Evolutionary conservation across 2,797 vertebrate genomes (phyloP).

Genomic region (Catharus ustulatus): DNA sequence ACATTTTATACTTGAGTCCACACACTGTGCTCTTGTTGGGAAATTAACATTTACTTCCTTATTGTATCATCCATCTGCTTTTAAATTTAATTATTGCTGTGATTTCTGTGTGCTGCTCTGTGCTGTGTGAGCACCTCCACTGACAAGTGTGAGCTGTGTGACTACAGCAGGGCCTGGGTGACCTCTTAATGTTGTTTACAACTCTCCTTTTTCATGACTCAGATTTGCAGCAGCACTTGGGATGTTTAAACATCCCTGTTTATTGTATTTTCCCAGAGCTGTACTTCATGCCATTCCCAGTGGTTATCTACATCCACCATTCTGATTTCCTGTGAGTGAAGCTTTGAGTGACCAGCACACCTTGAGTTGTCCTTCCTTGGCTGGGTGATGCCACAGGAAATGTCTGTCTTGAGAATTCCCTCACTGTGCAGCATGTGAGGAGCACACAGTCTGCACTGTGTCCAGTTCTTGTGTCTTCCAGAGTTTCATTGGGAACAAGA

Average conservation of each 20-base stretch:
- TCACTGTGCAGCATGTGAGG: neutral
- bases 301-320: neutral
- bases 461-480: neutral
- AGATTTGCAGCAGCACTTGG: neutral
- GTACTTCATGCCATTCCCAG: neutral
- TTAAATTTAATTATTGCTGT: neutral
- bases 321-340: neutral
- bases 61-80: neutral
- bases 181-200: neutral
- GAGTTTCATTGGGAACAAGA: fast-evolving
- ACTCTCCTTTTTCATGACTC: neutral
- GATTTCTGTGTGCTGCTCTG: neutral
- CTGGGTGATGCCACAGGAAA: neutral
- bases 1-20: neutral
- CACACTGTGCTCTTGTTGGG: neutral
- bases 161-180: neutral
- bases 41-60: neutral
- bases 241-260: neutral
- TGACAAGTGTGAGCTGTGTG: neutral
- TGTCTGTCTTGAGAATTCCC: neutral
- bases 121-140: neutral
- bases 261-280: neutral
- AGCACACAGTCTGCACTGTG: neutral
- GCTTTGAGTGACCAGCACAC: neutral
- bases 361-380: neutral